Evolutionary conservation across 2,888 invertebrate genomes (phyloP).

Genomic region (Cerastis leucographa): DNA sequence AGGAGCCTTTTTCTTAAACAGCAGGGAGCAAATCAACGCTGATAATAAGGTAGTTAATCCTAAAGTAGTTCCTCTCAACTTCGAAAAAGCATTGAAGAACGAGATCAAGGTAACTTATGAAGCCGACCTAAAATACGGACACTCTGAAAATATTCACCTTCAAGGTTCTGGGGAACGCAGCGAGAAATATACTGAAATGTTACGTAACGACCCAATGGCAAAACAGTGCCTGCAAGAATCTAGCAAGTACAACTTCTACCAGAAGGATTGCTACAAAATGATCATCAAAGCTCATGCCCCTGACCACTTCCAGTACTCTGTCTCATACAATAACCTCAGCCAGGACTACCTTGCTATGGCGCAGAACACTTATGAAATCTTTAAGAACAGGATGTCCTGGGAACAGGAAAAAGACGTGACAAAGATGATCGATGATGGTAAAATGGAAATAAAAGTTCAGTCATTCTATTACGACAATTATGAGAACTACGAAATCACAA

Average conservation of each 20-base stretch:
- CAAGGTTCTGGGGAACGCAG: conserved; percentile 87
- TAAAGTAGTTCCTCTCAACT: conserved; percentile 87
- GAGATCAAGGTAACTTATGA: conserved; percentile 87
- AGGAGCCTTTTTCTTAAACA: conserved; percentile 84
- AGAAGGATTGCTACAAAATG: conserved; percentile 90
- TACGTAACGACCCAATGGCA: conserved; percentile 84
- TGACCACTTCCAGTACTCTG: conserved; percentile 86
- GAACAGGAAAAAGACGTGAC: conserved; percentile 86
- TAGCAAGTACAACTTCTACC: conserved; percentile 89
- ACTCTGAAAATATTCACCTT: conserved; percentile 82
- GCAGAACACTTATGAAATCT: conserved; percentile 67
- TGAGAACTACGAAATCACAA: conserved; percentile 85
- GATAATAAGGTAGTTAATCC: conserved; percentile 86
- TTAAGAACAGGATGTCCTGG: conserved; percentile 76
- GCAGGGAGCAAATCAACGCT: conserved; percentile 85
- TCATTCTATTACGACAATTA: conserved; percentile 84
- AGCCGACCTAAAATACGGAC: conserved; percentile 88
- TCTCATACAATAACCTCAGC: conserved; percentile 60
- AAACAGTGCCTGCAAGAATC: conserved; percentile 89
- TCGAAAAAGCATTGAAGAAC: conserved; percentile 88
- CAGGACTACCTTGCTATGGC: neutral
- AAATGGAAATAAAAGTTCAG: conserved; percentile 86
- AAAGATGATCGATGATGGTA: conserved; percentile 77
- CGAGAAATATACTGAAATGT: conserved; percentile 84
- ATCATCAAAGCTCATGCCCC: conserved; percentile 89